phyloP scores from a whole-genome alignment of 2,113 vertebrate species.

The Drymodes brunneopygia region DNA sequence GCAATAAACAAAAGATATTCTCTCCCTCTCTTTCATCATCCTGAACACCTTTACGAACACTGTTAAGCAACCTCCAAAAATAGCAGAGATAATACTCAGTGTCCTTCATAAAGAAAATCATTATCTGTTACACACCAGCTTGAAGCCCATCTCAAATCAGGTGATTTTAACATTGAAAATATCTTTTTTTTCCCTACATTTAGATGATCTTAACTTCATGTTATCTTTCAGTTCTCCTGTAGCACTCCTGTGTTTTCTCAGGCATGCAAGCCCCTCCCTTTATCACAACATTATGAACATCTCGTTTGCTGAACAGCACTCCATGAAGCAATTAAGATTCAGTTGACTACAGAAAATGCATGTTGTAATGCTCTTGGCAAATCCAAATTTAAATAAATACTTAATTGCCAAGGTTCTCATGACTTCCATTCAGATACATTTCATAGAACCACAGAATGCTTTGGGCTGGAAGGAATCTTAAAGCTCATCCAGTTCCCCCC shows the following conservation, averaged over 20 bases:
- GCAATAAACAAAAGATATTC: background rate
- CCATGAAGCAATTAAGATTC: background rate
- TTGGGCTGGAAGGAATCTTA: background rate
- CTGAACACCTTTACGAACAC: background rate
- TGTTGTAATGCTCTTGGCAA: background rate
- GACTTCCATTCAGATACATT: background rate
- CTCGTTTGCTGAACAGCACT: background rate
- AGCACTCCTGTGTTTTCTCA: background rate
- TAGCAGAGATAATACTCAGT: background rate
- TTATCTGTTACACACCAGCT: background rate
- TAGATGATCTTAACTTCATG: background rate
- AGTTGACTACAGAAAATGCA: background rate
- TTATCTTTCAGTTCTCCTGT: background rate
- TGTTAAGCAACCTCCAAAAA: background rate
- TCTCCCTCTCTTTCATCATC: background rate
- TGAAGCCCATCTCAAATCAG: background rate
- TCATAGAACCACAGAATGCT: background rate
- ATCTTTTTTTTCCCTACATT: accelerated
- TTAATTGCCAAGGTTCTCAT: background rate
- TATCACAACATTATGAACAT: background rate
- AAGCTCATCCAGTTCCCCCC: background rate
- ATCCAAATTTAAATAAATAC: background rate
- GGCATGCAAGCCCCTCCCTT: background rate
- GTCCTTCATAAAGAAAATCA: background rate
- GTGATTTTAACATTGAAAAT: background rate